Base-by-base conservation (phyloP, 2,797 vertebrate species). In the Sciaenops ocellatus region DNA sequence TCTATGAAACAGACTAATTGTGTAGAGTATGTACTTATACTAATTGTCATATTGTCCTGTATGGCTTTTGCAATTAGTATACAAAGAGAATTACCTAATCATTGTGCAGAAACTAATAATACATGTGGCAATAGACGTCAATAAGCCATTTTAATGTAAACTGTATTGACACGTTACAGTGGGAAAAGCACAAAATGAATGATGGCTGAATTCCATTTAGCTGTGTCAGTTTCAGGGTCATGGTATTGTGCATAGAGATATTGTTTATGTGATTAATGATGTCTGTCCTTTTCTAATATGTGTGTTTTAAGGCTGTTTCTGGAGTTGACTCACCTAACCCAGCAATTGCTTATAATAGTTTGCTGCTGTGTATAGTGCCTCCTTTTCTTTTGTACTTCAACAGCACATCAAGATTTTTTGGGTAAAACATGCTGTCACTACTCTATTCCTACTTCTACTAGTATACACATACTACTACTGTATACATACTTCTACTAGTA, bases 11-110 rank as follows among this genome's bases (percentile, higher is more conserved):
- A 1, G 22, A 22, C 50, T 60, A 15, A 46, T 10, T 34, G 1
- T 34, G 5, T 41, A 10, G 6, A 63, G 10, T 17, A 20, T 61
- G n/a, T 52, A 41, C 60, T 47, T 47, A 18, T 13, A 50, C 28
- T 50, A 18, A 18, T 13, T 44, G 34, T 46, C 44, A 17, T 48
- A 55, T 12, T 28, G n/a, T 2, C 5, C 16, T 59, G 10, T 59
- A 15, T 16, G 55, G 44, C 6, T 57, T 48, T 56, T 44, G 51
- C 20, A 57, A 62, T 77, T 64, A 46, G 4, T 20, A 55, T 22
- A 67, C 30, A 73, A 15, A 67, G 47, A 38, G 34, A 38, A 38
- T 38, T 44, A 41, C 10, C 20, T 38, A 30, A 66, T 70, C 64
- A 59, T 26, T 54, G 28, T 20, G 15, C 41, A 42, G 28, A 48